Conservation (phyloP, 2,797 vertebrate genomes). For the Microctenopoma lineatum region DNA sequence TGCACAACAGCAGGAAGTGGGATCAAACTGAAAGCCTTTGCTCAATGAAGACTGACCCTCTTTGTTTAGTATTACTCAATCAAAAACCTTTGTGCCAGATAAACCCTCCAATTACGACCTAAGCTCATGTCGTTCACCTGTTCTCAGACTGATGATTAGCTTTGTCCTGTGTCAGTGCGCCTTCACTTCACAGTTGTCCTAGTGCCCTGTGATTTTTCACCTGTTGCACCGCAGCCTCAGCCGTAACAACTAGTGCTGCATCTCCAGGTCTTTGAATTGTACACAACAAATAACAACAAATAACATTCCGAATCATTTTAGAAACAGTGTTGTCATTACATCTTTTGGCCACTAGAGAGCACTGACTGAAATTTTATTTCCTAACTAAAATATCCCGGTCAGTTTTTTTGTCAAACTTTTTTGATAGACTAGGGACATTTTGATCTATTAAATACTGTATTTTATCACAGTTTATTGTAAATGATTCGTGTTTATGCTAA, state of each 20-base stretch:
- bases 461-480: too few species aligned
- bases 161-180: constrained; percentile 19
- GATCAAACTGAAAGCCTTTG: constrained; percentile 53
- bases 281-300: too few species aligned
- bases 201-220: constrained; percentile 58
- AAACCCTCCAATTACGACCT: constrained; percentile 66
- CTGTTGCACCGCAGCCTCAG: constrained; percentile 39
- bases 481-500: neutral
- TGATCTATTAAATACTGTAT: neutral
- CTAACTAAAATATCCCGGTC: neutral
- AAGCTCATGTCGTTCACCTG: constrained; percentile 63
- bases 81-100: constrained; percentile 51
- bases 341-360: constrained; percentile 8
- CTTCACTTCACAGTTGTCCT: constrained; percentile 9
- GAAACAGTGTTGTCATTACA: neutral
- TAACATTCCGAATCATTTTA: too few species aligned
- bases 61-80: constrained; percentile 53
- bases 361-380: neutral
- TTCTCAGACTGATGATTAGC: constrained; percentile 54
- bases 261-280: constrained; percentile 26
- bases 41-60: constrained; percentile 45
- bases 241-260: constrained; percentile 13
- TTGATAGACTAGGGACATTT: too few species aligned
- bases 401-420: neutral
- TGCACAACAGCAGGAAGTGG: constrained; percentile 41